Conservation (phyloP, 2,888 invertebrate species). For the Agrochola litura region DNA sequence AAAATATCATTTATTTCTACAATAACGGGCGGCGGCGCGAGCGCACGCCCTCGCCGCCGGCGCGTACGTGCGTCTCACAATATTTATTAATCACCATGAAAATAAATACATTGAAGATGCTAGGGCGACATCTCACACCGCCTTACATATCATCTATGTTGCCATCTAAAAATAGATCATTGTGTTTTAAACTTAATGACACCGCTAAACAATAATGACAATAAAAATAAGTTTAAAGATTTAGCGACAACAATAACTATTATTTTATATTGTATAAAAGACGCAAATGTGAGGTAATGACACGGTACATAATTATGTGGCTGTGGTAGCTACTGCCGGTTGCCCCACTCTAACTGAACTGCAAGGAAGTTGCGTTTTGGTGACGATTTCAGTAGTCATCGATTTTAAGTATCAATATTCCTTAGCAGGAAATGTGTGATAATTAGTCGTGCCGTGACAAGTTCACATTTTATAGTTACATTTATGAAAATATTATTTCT, state of each 20-base stretch:
- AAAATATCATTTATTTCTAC: slow-evolving; percentile 91
- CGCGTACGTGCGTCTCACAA: slow-evolving; percentile 88
- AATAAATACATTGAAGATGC: slow-evolving; percentile 87
- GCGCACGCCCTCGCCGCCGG: slow-evolving; percentile 73
- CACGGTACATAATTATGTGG: slow-evolving; percentile 81
- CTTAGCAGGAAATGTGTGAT: slow-evolving; percentile 43
- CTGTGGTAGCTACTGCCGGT: slow-evolving; percentile 72
- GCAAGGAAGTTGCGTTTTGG: slow-evolving; percentile 45
- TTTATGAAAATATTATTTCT: slow-evolving; percentile 57
- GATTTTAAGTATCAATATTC: slow-evolving; percentile 32
- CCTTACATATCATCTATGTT: slow-evolving; percentile 84
- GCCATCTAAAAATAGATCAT: slow-evolving; percentile 84
- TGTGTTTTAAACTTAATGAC: slow-evolving; percentile 83
- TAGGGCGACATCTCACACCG: slow-evolving; percentile 79
- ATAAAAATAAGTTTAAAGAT: slow-evolving; percentile 84
- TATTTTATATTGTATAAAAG: slow-evolving; percentile 83
- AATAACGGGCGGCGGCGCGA: slow-evolving; percentile 83
- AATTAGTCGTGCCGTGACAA: slow-evolving; percentile 61
- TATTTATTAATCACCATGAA: slow-evolving; percentile 86
- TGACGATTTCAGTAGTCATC: slow-evolving; percentile 26
- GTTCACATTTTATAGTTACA: slow-evolving; percentile 57
- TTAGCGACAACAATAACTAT: slow-evolving; percentile 88
- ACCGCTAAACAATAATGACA: slow-evolving; percentile 83
- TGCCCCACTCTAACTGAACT: slow-evolving; percentile 82
- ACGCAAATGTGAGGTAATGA: slow-evolving; percentile 87